phyloP scores from a whole-genome alignment of 1,140 invertebrate genomes.

The Meloidogyne floridensis region DNA sequence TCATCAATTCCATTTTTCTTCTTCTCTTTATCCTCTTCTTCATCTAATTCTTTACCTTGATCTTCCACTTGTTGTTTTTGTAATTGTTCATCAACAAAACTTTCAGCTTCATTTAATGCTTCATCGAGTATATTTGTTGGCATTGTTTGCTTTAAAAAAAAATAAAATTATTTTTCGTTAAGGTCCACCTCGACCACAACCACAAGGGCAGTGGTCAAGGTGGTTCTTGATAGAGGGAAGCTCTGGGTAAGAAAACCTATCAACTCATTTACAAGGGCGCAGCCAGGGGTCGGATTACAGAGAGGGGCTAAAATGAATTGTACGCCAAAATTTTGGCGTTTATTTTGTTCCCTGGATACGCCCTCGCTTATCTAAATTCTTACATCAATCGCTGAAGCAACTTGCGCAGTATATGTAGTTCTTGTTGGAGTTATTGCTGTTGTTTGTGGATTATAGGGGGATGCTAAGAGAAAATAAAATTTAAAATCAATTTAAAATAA shows the following conservation, averaged over 20 bases:
- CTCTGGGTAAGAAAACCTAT: too few relatives aligned
- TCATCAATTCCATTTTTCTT: neutral
- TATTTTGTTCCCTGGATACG: too few relatives aligned
- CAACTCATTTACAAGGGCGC: too few relatives aligned
- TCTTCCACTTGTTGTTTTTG: neutral
- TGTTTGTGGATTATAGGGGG: neutral
- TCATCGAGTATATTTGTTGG: slow-evolving; percentile 46
- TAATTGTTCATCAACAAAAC: slow-evolving; percentile 28
- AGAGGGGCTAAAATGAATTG: too few relatives aligned
- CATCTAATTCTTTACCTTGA: neutral
- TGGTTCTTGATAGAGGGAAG: too few relatives aligned
- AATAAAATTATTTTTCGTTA: neutral
- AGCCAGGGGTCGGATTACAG: too few relatives aligned
- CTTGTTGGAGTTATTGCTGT: slow-evolving; percentile 14
- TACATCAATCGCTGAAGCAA: slow-evolving; percentile 13
- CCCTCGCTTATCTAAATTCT: neutral
- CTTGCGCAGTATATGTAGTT: slow-evolving; percentile 27
- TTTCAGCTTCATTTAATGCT: slow-evolving; percentile 48
- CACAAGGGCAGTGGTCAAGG: too few relatives aligned
- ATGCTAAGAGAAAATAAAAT: neutral
- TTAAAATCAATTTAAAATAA: neutral
- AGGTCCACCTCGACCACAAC: too few relatives aligned
- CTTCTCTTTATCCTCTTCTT: neutral
- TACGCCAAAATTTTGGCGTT: too few relatives aligned
- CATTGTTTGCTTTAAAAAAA: slow-evolving; percentile 41